These are phyloP conservation scores for Amniataba percoides DNA, from an alignment of 2,797 vertebrate species.

Conservation along the genomic window DNA sequence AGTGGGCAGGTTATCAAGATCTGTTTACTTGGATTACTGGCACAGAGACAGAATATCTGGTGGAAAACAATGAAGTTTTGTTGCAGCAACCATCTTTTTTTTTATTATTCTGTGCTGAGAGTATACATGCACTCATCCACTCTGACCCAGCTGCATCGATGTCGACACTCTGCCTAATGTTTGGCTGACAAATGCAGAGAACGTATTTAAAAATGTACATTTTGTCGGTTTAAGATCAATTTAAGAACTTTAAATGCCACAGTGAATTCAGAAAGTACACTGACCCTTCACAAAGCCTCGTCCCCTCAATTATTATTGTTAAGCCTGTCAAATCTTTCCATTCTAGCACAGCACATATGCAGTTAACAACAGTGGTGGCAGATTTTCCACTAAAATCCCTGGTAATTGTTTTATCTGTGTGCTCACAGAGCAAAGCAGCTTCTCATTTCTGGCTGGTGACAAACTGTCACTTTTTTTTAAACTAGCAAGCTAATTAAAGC, in stretches of 20 bases:
- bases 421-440: neutral
- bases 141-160: neutral
- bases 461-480: neutral
- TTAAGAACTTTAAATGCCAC: neutral
- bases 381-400: neutral
- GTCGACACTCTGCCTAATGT: neutral
- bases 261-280: neutral
- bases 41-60: slow-evolving; percentile 19
- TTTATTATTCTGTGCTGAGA: neutral
- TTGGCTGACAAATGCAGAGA: neutral
- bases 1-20: slow-evolving; percentile 50
- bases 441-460: neutral
- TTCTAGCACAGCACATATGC: neutral
- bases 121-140: neutral
- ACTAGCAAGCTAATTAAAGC: neutral
- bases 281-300: neutral
- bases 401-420: neutral
- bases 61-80: slow-evolving; percentile 10
- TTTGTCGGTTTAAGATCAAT: neutral
- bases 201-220: neutral
- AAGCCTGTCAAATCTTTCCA: neutral
- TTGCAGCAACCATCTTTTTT: slow-evolving; percentile 5
- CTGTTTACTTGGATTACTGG: slow-evolving; percentile 47
- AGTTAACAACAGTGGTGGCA: neutral
- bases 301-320: neutral